Evolutionary conservation across 2,888 invertebrate species (phyloP).

Genomic region (Fragum sueziense): DNA sequence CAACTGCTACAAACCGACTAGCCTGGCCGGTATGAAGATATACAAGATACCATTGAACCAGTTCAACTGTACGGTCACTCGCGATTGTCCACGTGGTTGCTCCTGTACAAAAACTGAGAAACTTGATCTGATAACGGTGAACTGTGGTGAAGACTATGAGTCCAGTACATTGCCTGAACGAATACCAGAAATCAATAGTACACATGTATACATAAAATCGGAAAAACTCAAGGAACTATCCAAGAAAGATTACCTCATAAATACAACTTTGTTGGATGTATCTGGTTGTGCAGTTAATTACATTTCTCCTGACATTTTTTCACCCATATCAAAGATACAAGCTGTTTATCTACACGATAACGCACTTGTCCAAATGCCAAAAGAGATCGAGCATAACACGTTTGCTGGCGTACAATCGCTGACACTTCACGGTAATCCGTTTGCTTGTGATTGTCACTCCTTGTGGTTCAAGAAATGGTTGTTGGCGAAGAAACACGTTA

Average conservation of each 20-base stretch:
- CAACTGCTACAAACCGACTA: constrained; percentile 27
- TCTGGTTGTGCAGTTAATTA: constrained; percentile 42
- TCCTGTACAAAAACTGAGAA: constrained; percentile 32
- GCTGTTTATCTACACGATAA: constrained; percentile 53
- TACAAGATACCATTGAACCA: constrained; percentile 10
- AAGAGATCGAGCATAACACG: not conserved
- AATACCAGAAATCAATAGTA: constrained; percentile 3
- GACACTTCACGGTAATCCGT: constrained; percentile 56
- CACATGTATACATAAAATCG: constrained; percentile 31
- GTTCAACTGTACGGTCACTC: constrained; percentile 43
- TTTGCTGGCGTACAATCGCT: not conserved
- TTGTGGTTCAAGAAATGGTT: constrained; percentile 67
- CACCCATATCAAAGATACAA: constrained; percentile 20
- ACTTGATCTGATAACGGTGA: constrained; percentile 16
- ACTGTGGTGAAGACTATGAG: constrained; percentile 15
- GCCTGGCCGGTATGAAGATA: constrained; percentile 27
- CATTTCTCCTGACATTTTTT: constrained; percentile 35
- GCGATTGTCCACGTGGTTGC: constrained; percentile 36
- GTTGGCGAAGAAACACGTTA: constrained; percentile 9
- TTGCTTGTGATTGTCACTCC: constrained; percentile 64
- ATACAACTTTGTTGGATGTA: constrained; percentile 46
- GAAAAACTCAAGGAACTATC: constrained; percentile 39
- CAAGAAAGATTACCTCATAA: constrained; percentile 33
- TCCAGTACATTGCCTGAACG: constrained; percentile 3
- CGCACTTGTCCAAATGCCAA: constrained; percentile 19